These are phyloP conservation scores for Leucophora obtusa DNA, from an alignment of 2,888 invertebrate species.

Conservation along the genomic window DNA sequence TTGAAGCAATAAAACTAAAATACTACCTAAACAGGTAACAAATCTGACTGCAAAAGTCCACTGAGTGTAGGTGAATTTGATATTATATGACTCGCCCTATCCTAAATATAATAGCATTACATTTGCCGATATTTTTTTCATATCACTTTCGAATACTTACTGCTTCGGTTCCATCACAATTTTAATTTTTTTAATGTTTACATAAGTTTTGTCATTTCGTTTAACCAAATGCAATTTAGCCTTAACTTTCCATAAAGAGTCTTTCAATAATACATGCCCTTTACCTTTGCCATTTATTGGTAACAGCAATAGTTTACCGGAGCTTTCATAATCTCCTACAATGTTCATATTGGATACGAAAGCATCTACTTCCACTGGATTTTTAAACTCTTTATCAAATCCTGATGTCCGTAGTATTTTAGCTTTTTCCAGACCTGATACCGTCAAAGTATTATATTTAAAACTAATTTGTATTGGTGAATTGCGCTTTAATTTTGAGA, in stretches of 20 bases:
- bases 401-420: constrained; percentile 68
- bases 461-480: constrained; percentile 68
- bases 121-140: not conserved
- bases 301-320: constrained; percentile 75
- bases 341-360: constrained; percentile 66
- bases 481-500: constrained; percentile 62
- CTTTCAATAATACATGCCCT: constrained; percentile 67
- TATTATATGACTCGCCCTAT: no score
- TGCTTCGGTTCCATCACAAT: constrained; percentile 65
- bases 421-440: constrained; percentile 67
- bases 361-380: constrained; percentile 67
- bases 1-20: no score
- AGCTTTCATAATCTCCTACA: constrained; percentile 72
- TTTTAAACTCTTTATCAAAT: constrained; percentile 68
- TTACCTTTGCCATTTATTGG: constrained; percentile 75
- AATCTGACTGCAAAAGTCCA: no score
- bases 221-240: constrained; percentile 54
- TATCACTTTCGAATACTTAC: constrained; percentile 63
- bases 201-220: constrained; percentile 63
- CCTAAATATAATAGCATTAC: no score
- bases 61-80: no score
- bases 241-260: constrained; percentile 65
- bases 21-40: no score
- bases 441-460: constrained; percentile 66
- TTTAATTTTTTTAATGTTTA: constrained; percentile 65